Evolutionary conservation across 2,113 vertebrate species (phyloP), one percentile per base, ranked within the genome.

Genomic region (Neotragus pygmaeus): DNA sequence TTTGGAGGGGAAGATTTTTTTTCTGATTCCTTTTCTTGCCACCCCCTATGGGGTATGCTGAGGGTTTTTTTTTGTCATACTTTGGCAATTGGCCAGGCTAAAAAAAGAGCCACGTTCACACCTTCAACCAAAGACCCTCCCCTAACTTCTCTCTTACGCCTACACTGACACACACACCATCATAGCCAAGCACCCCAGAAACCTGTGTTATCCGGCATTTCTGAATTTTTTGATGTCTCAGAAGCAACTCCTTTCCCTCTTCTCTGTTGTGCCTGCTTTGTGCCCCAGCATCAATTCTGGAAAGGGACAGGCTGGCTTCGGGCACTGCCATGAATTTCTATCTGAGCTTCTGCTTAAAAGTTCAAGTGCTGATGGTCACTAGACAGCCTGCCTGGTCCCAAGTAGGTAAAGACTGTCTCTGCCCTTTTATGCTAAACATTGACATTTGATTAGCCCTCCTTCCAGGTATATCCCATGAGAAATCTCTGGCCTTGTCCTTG

Each of bases 61-160:
- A 91, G 80, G 57, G 43, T 43, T 23, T 92, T 92, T 90, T 90
- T 95, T 96, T 55, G 60, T 97, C 66, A 82, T 58, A 85, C 33
- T 28, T 23, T 95, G 86, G 39, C 23, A 16, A 75, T 81, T 85
- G 85, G n/a, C 53, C 87, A 97, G 55, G 2, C 58, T 90, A n/a
- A 94, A 62, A 95, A 66, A 66, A 83, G 45, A 90, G 36, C 47
- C 30, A 55, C 13, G 3, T 47, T 84, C 49, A 12, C 21, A 78
- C 25, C 9, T 93, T 93, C 55, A 90, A 51, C 45, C 39, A 36
- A 88, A 88, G 6, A 28, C 43, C 51, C 25, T 93, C 8, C 36
- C 16, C 28, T 10, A 55, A 53, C 75, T 27, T 45, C 53, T 58
- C 88, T 57, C 8, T 58, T 13, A 39, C 3, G 12, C 21, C 16